Evolutionary conservation across 2,113 vertebrate species (phyloP), one percentile per base, ranked within the genome.

Genomic region (Ciconia stormi): DNA sequence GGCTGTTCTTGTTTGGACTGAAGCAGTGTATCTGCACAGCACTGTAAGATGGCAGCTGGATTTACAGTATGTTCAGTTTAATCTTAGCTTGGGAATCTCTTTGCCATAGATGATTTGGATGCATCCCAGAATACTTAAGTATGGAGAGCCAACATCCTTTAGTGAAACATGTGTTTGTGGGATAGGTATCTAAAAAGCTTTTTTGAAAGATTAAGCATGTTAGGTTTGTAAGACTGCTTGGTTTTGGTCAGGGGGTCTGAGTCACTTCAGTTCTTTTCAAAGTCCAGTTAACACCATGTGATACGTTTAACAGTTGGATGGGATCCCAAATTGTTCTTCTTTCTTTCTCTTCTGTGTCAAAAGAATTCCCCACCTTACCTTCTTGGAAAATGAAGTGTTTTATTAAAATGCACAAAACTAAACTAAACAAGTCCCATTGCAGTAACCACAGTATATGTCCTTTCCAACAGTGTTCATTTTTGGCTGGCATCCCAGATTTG

Each of bases 241-340:
- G 13, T 12, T 53, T 62, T 62, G 23, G 34, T 25, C 22, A 10
- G 10, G 25, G 40, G 10, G 8, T 67, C 44, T 62, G 62, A 52
- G 32, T 49, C 27, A 14, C 32, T 85, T 44, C 9, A 27, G 12
- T 65, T 56, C 50, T 71, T 79, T 47, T 29, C 42, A 18, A 58
- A 77, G 49, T n/a, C 34, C 11, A 25, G 0, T 44, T 56, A 79
- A n/a, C 26, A 52, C 32, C 61, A 18, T 32, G 21, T 27, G 22
- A 46, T 7, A 9, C 0, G 0, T 73, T 47, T 16, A 65, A 5
- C 25, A 26, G 42, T 9, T 42, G 40, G 34, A 21, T 40, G 23
- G 21, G 20, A n/a, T 46, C 23, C 55, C 40, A 82, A 1, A 47
- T 15, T 12, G 18, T 0, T 38, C 29, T 67, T 11, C 29, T 63